Percentiles rank a stretch among this genome's conserved stretches.
These are phyloP conservation scores for Apodemia hepburni DNA, from an alignment of 2,888 invertebrate species.

Conservation along the genomic window DNA sequence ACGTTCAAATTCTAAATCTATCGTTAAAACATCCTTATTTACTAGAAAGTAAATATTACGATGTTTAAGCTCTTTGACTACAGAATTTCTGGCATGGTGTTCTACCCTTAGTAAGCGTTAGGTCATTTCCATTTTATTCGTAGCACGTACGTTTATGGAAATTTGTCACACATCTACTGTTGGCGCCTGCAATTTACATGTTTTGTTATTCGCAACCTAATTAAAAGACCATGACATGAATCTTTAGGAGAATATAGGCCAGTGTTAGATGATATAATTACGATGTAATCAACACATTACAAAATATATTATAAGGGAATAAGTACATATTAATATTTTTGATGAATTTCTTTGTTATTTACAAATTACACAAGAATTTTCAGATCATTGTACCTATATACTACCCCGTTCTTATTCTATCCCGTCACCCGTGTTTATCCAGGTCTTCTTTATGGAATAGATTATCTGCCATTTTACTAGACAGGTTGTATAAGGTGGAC, in stretches of 20 bases:
- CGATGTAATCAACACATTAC: not conserved
- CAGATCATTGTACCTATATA: no score
- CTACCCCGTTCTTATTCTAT: no score
- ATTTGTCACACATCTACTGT: constrained; percentile 40
- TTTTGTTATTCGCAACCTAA: constrained; percentile 30
- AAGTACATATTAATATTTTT: not conserved
- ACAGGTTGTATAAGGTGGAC: no score
- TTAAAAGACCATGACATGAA: constrained; percentile 22
- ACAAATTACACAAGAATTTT: no score
- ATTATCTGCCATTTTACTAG: no score
- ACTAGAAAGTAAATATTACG: not conserved
- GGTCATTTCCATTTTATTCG: constrained; percentile 76
- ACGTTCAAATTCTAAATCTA: no score
- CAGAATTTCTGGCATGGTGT: constrained; percentile 12
- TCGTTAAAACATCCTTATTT: no score
- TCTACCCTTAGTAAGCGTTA: constrained; percentile 13
- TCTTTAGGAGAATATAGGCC: constrained; percentile 8
- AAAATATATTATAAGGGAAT: not conserved
- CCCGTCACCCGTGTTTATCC: no score
- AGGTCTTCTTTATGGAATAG: no score
- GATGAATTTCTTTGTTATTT: no score
- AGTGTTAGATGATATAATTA: constrained; percentile 2
- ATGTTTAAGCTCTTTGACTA: not conserved
- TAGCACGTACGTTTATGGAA: constrained; percentile 74
- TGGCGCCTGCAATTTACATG: constrained; percentile 25